Evolutionary conservation across 2,113 vertebrate genomes (phyloP).

Genomic region (Callionymus lyra): DNA sequence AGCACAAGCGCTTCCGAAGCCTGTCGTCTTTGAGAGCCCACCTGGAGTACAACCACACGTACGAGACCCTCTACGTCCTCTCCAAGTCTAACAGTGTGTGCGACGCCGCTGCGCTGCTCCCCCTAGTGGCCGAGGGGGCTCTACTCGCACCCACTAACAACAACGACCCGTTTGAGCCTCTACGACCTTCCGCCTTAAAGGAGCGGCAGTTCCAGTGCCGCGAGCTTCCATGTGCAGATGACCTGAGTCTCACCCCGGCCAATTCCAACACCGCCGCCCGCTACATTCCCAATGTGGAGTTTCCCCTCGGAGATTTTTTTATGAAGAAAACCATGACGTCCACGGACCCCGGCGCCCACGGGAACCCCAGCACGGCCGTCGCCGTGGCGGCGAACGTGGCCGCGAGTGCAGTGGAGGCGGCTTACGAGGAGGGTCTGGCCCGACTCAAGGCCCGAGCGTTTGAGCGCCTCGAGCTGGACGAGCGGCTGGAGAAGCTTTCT

Average conservation of each 20-base stretch:
- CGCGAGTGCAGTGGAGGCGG: slow-evolving; percentile 76
- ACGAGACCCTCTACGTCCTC: slow-evolving; percentile 96
- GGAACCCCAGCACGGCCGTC: slow-evolving; percentile 68
- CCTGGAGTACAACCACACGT: slow-evolving; percentile 98
- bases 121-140: slow-evolving; percentile 76
- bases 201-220: slow-evolving; percentile 73
- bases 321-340: slow-evolving; percentile 80
- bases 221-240: slow-evolving; percentile 68
- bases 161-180: slow-evolving; percentile 79
- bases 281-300: slow-evolving; percentile 90
- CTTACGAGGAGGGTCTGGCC: slow-evolving; percentile 91
- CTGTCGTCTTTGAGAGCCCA: slow-evolving; percentile 92
- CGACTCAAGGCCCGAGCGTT: slow-evolving; percentile 90
- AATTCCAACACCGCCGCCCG: slow-evolving; percentile 65
- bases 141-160: slow-evolving; percentile 71
- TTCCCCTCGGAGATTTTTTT: slow-evolving; percentile 87
- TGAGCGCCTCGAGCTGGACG: slow-evolving; percentile 89
- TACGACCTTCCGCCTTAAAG: slow-evolving; percentile 82
- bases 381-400: slow-evolving; percentile 78
- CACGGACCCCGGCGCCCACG: slow-evolving; percentile 62
- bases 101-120: slow-evolving; percentile 84
- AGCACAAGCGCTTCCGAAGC: slow-evolving; percentile 98
- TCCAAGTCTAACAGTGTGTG: slow-evolving; percentile 97
- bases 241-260: slow-evolving; percentile 66
- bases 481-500: slow-evolving; percentile 88